Evolutionary conservation across 2,797 vertebrate species (phyloP).

Genomic region (Loriculus beryllinus): DNA sequence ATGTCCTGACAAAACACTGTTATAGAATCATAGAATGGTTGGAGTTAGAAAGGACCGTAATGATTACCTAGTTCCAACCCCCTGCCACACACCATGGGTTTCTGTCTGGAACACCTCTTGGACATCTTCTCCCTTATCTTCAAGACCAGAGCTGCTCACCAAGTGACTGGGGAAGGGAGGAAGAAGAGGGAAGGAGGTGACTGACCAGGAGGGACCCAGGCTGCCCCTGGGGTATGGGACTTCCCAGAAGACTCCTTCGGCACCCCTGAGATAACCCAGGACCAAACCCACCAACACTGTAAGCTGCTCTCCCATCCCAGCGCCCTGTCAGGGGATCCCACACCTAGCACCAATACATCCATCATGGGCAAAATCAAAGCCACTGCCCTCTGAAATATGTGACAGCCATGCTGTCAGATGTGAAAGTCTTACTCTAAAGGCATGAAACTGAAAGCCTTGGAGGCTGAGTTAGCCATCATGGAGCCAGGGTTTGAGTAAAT

Average conservation of each 20-base stretch:
- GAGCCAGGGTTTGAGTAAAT: background rate
- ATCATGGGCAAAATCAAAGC: background rate
- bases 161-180: background rate
- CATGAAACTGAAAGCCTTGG: background rate
- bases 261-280: background rate
- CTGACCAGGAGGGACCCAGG: background rate
- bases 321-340: background rate
- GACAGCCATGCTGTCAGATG: background rate
- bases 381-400: fast-evolving
- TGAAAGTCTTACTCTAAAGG: background rate
- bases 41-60: background rate
- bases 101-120: background rate
- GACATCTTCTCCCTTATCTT: background rate
- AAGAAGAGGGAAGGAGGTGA: background rate
- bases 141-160: background rate
- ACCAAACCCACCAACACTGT: fast-evolving
- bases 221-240: too few relatives aligned
- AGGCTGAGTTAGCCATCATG: background rate
- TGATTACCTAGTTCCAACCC: background rate
- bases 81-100: background rate
- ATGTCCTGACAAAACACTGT: background rate
- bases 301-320: background rate
- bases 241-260: background rate
- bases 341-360: too few relatives aligned
- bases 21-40: background rate